Conservation (phyloP, 2,797 vertebrate genomes). For the Agapornis canus region DNA sequence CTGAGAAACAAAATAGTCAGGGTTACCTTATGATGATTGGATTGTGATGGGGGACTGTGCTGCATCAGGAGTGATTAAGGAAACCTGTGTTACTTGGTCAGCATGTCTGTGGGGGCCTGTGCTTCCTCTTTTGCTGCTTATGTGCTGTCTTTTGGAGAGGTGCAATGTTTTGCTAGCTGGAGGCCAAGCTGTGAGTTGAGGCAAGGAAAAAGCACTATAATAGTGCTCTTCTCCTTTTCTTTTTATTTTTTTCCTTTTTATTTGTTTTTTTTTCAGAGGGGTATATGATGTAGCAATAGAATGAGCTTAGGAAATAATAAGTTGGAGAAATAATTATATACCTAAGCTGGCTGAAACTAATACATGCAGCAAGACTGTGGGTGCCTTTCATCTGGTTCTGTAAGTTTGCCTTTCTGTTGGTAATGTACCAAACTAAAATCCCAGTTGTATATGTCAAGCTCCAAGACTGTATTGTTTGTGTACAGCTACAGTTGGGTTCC, state of each 20-base stretch:
- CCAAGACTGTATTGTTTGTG: neutral
- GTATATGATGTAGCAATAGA: neutral
- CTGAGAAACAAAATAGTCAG: neutral
- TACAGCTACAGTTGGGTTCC: neutral
- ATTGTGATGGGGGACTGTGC: neutral
- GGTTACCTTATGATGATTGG: neutral
- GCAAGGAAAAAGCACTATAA: neutral
- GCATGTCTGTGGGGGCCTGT: rapidly evolving
- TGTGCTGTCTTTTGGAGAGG: rapidly evolving
- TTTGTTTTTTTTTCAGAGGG: rapidly evolving
- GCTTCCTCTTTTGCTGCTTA: neutral
- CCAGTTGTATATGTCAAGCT: neutral
- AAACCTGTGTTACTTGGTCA: neutral
- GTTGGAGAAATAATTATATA: neutral
- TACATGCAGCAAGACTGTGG: neutral
- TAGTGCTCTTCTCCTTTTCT: neutral
- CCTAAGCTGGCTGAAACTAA: neutral
- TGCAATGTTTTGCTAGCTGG: neutral
- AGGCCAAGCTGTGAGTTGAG: neutral
- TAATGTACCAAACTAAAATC: neutral
- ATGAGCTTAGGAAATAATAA: neutral
- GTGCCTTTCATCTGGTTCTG: neutral
- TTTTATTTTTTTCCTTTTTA: too few species aligned
- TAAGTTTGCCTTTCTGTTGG: neutral
- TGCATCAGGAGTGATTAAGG: neutral